A percentile compares a stretch with the other conserved stretches of the same genome.
Conservation (phyloP, 2,797 vertebrate genomes). For the Spizella passerina region DNA sequence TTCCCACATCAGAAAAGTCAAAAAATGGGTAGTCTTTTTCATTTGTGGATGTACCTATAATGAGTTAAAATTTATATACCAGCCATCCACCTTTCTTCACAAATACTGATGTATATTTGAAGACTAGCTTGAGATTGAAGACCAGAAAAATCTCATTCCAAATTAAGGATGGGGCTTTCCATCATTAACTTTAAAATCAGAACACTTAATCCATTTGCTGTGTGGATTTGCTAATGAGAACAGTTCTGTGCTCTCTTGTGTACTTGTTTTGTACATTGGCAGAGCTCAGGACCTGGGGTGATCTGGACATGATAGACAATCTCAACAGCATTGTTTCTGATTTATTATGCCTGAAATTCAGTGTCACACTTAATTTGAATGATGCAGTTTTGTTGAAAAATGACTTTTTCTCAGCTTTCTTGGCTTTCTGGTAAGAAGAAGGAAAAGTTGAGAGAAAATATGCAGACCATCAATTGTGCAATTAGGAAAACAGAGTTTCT, state of each 20-base stretch:
- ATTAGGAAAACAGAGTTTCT: neutral
- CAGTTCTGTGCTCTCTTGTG: neutral
- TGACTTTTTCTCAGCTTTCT: neutral
- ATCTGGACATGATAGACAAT: neutral
- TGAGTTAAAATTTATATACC: neutral
- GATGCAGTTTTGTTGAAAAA: neutral
- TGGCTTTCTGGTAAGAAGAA: neutral
- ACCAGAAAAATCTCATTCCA: neutral
- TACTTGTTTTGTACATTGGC: neutral
- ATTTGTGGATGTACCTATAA: neutral
- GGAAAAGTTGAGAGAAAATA: neutral
- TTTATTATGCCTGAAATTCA: neutral
- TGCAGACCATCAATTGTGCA: neutral
- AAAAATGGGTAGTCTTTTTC: neutral
- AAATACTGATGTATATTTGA: neutral
- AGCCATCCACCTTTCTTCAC: neutral
- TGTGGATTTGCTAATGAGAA: slow-evolving; percentile 9
- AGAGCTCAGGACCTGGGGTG: neutral
- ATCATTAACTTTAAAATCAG: neutral
- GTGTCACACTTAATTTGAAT: neutral
- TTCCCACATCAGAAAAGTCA: neutral
- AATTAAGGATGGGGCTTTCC: neutral
- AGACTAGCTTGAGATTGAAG: neutral
- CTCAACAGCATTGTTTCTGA: neutral
- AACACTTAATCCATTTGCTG: neutral